Percentiles rank a stretch among this genome's conserved stretches.
phyloP scores from a whole-genome alignment of 2,797 vertebrate species.

The Peromyscus nudipes region DNA sequence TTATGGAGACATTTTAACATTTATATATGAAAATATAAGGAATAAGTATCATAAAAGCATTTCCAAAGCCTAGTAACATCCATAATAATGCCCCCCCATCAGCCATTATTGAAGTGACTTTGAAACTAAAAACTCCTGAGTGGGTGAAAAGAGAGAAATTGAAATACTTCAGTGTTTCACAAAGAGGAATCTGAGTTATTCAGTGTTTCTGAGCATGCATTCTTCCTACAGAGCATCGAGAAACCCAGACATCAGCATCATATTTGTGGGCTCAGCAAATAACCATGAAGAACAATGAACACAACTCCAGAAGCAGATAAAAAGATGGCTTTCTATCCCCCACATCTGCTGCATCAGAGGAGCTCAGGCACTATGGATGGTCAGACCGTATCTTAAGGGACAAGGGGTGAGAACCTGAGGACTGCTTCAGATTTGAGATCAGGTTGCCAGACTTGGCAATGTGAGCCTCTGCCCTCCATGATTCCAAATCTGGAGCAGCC shows the following conservation, averaged over 20 bases:
- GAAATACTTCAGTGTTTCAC: not conserved
- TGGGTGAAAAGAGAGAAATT: not conserved
- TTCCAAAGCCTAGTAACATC: conserved; percentile 43
- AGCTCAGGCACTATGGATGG: not conserved
- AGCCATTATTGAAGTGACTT: conserved; percentile 26
- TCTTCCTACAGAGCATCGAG: not conserved
- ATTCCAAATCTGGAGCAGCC: not conserved
- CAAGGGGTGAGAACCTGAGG: not conserved
- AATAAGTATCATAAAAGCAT: conserved; percentile 25
- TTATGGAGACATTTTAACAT: conserved; percentile 64
- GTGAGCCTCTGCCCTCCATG: not conserved
- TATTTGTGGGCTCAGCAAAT: not conserved
- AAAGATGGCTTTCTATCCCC: not conserved
- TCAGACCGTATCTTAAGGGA: not conserved
- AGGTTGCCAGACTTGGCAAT: not conserved
- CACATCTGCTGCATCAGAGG: not conserved
- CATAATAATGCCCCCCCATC: not conserved
- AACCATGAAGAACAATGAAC: not conserved
- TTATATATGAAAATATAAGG: conserved; percentile 53
- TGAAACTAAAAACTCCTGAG: conserved; percentile 24
- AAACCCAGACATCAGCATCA: not conserved
- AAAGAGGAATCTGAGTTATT: not conserved
- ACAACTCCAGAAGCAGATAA: not conserved
- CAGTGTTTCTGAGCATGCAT: not conserved
- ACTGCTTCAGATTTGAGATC: not conserved